These are phyloP conservation scores for Onychorhynchus coronatus DNA, from an alignment of 2,113 vertebrate species.

Conservation along the genomic window DNA sequence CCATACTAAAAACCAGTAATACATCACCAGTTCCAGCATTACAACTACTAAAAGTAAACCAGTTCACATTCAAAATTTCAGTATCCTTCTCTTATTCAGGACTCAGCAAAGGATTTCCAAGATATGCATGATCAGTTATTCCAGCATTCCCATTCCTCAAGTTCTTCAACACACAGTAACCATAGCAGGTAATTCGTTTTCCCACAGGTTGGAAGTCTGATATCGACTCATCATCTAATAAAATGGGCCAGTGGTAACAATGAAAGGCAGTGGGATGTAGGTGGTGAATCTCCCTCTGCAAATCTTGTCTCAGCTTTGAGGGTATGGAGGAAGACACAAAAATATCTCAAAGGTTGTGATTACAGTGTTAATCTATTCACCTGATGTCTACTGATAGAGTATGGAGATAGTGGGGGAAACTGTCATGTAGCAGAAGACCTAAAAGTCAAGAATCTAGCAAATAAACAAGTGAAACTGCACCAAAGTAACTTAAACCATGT, in stretches of 20 bases:
- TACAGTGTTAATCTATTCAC: neutral
- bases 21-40: neutral
- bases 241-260: neutral
- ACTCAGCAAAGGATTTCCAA: neutral
- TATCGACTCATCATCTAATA: neutral
- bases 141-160: neutral
- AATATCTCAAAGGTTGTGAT: neutral
- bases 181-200: neutral
- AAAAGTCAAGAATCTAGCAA: neutral
- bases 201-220: neutral
- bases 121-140: neutral
- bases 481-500: neutral
- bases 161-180: neutral
- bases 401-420: accelerated
- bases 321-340: neutral
- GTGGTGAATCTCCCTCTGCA: neutral
- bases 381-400: neutral
- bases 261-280: neutral
- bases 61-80: neutral
- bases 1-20: neutral
- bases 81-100: neutral
- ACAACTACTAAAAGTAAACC: neutral
- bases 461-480: neutral
- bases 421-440: neutral
- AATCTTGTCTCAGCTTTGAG: neutral